A percentile compares a stretch with the other conserved stretches of the same genome.
These are phyloP conservation scores for Clamator glandarius DNA, from an alignment of 2,797 vertebrate genomes.

Conservation along the genomic window DNA sequence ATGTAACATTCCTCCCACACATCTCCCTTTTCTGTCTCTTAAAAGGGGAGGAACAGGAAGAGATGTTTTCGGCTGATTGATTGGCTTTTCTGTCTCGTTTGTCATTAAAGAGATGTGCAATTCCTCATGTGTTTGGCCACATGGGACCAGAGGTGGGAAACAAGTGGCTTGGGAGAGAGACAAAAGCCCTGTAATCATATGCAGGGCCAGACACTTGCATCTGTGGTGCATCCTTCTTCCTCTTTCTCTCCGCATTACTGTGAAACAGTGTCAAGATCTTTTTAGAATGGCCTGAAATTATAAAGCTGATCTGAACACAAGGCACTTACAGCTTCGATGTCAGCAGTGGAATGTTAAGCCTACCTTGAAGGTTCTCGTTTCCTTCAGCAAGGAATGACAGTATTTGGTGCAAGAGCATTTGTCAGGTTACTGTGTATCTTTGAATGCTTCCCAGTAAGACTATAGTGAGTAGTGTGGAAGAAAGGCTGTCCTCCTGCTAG, in stretches of 20 bases:
- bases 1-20: neutral
- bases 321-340: neutral
- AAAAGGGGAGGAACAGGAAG: neutral
- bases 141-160: neutral
- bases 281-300: neutral
- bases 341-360: neutral
- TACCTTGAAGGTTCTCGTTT: neutral
- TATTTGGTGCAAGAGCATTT: neutral
- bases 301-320: neutral
- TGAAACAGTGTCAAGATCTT: neutral
- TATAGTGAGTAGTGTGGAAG: neutral
- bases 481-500: neutral
- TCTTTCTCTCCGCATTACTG: neutral
- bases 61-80: neutral
- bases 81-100: neutral
- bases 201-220: neutral
- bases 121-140: neutral
- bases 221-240: neutral
- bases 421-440: neutral
- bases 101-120: neutral
- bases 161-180: neutral
- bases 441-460: neutral
- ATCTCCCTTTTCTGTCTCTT: neutral
- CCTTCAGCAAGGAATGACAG: neutral
- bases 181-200: neutral